These are phyloP conservation scores for Clunio marinus DNA, from an alignment of 2,888 invertebrate species.

Conservation along the genomic window DNA sequence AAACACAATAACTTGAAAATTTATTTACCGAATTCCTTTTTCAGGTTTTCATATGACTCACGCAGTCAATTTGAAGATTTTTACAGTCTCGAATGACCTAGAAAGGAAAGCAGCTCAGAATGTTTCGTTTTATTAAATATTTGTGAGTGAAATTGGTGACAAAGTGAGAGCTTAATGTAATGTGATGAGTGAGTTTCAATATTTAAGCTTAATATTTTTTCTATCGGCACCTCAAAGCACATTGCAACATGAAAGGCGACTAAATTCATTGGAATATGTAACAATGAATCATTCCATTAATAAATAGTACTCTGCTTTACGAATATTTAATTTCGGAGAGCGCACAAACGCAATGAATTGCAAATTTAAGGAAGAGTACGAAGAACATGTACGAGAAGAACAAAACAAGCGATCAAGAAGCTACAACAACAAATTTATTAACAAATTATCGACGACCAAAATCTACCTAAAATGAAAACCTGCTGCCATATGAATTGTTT, in stretches of 20 bases:
- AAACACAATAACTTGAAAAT: neutral
- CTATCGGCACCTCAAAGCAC: too few relatives aligned
- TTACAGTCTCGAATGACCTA: neutral
- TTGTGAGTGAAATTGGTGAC: constrained; percentile 2
- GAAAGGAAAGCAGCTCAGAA: neutral
- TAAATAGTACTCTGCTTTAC: neutral
- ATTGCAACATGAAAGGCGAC: neutral
- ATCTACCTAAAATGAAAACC: too few relatives aligned
- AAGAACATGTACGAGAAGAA: neutral
- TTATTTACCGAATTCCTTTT: neutral
- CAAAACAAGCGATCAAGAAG: neutral
- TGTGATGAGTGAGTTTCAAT: neutral
- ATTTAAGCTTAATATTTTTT: neutral
- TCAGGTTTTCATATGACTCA: neutral
- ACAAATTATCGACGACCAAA: neutral
- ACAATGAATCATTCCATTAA: neutral
- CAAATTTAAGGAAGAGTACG: neutral
- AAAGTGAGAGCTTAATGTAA: neutral
- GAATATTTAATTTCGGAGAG: neutral
- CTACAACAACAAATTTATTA: neutral
- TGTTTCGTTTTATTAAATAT: too few relatives aligned
- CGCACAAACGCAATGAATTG: constrained; percentile 1
- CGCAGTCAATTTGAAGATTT: neutral
- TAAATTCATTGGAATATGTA: neutral
- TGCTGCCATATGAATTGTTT: too few relatives aligned